Evolutionary conservation across 2,113 vertebrate genomes (phyloP), one percentile per base, ranked within the genome.

Genomic region (Myocastor coypus): DNA sequence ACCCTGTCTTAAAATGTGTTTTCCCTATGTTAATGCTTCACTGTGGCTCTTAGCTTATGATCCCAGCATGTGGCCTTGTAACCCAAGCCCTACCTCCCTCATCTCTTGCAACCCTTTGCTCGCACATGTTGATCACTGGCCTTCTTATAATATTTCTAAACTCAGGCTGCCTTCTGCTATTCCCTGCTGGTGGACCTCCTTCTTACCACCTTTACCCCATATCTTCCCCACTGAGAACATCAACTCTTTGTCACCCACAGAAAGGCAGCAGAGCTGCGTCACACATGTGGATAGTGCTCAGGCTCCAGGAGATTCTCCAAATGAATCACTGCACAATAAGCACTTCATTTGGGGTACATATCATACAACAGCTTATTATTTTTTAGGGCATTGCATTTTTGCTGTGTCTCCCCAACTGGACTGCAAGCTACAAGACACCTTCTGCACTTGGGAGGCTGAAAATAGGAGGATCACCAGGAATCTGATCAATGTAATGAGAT

Each of bases 341-440:
- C 17, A 81, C 50, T 90, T 91, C n/a, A 40, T 63, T 34, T 94
- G 17, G 24, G 42, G 82, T 30, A 77, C 5, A n/a, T 46, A 64
- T 61, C 50, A 57, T 37, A 32, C 40, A n/a, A 16, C 24, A 37
- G 3, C 8, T 73, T 68, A 2, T 85, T 68, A 83, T 69, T 84
- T 68, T 73, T 81, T 90, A 83, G 57, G 40, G 64, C 81, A 82
- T 78, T 92, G 4, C 69, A 37, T 93, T 84, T 93, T 80, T 26
- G 77, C 59, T 66, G 22, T 26, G 16, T 83, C 32, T 83, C 73
- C 32, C 42, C 46, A 71, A 52, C 30, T 66, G 88, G 61, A 86
- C 66, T 94, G 2, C 92, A 81, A 55, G 5, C 61, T 95, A 28
- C 22, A 87, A 64, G 32, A 77, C 14, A 52, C 37, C 83, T 75